Base-by-base conservation (phyloP, 1,140 invertebrate genomes). In the Choristoneura fumiferana region DNA sequence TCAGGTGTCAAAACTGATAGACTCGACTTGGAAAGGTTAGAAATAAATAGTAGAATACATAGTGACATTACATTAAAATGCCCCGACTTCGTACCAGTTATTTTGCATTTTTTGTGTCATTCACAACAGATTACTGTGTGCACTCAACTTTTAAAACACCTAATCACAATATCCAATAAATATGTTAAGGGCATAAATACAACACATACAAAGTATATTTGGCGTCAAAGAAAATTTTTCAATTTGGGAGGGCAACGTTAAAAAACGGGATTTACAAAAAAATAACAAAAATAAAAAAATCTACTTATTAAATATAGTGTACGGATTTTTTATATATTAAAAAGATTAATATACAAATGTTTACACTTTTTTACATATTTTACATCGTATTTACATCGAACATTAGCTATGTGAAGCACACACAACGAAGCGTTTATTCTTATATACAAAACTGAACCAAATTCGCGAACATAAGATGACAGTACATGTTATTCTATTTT, bases 241-340 rank as follows among this genome's bases (percentile, higher is more conserved):
- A 53, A 67, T 71, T 76, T 74, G 71, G 69, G 69, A 64, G 61
- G 22, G 22, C 70, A 56, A 71, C 52, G 63, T 69, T 69, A 67
- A 65, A 59, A 69, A 60, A 60, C 39, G 45, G 54, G 40, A 57
- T 15, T 18, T 40, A 61, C 45, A 40, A 45, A 14, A 45, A 52
- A 54, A 35, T 65, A 73, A 77, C 66, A 76, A 74, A 71, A 75
- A 74, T 71, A 70, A 69, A 77, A n/a, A 71, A 75, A 78, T 69
- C 62, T 68, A 71, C 71, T 74, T 75, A 73, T 57, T 33, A 65
- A 69, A 65, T 60, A 60, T 61, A 68, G 39, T 62, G 58, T 66
- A 56, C 54, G 35, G 40, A 54, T 53, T 58, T 45, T 43, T 35
- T 9, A 62, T 69, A 65, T 69, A 73, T 68, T 70, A 73, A 61